phyloP scores from a whole-genome alignment of 2,888 invertebrate genomes.

The Argyresthia goedartella region DNA sequence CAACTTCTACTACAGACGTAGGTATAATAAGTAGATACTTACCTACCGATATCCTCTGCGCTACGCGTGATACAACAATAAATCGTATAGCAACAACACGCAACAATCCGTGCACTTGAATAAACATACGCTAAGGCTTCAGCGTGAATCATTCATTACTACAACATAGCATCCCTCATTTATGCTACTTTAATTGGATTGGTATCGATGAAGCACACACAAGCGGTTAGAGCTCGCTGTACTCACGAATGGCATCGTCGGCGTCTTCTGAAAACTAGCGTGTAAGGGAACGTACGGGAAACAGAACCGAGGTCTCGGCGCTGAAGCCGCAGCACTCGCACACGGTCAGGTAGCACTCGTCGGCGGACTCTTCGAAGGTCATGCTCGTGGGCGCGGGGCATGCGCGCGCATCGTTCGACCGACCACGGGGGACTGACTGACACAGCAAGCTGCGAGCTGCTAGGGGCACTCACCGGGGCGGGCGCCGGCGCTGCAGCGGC shows the following conservation, averaged over 20 bases:
- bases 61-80: too few relatives aligned
- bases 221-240: constrained; percentile 23
- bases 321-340: constrained; percentile 70
- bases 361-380: constrained; percentile 63
- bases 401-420: constrained; percentile 57
- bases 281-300: constrained; percentile 64
- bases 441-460: constrained; percentile 4
- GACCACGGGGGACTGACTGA: constrained; percentile 40
- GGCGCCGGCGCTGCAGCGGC: constrained; percentile 34
- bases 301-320: constrained; percentile 59
- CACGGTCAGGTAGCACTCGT: constrained; percentile 61
- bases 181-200: not conserved
- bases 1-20: too few relatives aligned
- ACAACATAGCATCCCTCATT: constrained; percentile 6
- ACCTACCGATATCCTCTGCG: too few relatives aligned
- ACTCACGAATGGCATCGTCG: constrained; percentile 63
- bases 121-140: constrained; percentile 21
- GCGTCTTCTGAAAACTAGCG: constrained; percentile 54
- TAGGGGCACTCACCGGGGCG: constrained; percentile 23
- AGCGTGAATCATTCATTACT: not conserved
- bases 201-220: constrained; percentile 30
- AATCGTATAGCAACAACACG: not conserved
- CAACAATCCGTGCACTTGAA: constrained; percentile 27
- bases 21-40: too few relatives aligned
- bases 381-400: constrained; percentile 28